A percentile compares a stretch with the other conserved stretches of the same genome.
Evolutionary conservation across 1,140 invertebrate species (phyloP).

Genomic region (Whitmania pigra): DNA sequence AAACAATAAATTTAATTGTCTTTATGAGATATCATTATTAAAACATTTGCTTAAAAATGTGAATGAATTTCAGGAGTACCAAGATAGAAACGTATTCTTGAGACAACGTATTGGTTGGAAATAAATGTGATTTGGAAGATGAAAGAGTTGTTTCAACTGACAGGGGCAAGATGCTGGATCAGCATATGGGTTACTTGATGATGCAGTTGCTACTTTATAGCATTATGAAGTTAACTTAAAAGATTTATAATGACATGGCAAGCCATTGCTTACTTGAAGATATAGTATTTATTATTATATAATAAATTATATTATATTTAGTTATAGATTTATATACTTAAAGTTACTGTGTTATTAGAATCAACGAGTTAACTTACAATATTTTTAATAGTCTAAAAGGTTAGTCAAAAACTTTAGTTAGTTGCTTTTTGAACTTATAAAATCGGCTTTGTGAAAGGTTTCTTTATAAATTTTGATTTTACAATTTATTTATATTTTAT

Average conservation of each 20-base stretch:
- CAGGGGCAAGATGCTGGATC: slow-evolving; percentile 86
- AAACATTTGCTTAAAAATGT: not conserved
- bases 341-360: no score
- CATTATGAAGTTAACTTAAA: not conserved
- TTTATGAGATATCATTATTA: no score
- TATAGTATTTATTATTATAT: no score
- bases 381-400: no score
- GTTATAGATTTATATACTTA: no score
- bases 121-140: slow-evolving; percentile 99
- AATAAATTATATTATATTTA: no score
- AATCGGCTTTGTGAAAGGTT: not conserved
- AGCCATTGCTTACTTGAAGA: no score
- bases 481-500: no score
- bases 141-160: slow-evolving; percentile 93
- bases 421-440: not conserved
- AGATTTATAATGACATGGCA: no score
- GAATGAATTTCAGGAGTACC: slow-evolving; percentile 63
- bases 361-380: no score
- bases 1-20: no score
- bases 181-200: slow-evolving; percentile 60
- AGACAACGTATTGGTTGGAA: slow-evolving; percentile 96
- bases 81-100: slow-evolving; percentile 99
- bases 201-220: not conserved
- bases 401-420: not conserved
- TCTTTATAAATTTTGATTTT: not conserved